A percentile compares a stretch with the other conserved stretches of the same genome.
These are phyloP conservation scores for Bombyx mandarina DNA, from an alignment of 1,140 invertebrate genomes.

Conservation along the genomic window DNA sequence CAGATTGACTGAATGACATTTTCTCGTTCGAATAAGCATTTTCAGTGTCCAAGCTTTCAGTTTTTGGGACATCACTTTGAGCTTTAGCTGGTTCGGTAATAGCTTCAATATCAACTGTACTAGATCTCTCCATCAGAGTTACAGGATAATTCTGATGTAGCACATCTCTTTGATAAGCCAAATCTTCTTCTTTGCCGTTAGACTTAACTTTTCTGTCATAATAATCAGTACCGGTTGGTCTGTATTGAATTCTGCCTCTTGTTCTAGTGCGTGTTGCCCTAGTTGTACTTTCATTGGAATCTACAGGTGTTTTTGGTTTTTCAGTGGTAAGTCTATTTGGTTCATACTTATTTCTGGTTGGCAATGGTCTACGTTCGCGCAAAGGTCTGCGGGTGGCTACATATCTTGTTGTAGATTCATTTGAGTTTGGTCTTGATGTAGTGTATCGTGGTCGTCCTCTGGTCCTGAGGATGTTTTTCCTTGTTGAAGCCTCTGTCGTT, in stretches of 20 bases:
- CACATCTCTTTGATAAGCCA: conserved; percentile 74
- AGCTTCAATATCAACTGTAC: conserved; percentile 59
- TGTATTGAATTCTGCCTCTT: conserved; percentile 58
- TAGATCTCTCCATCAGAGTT: conserved; percentile 60
- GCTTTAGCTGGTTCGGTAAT: conserved; percentile 52
- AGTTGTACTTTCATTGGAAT: conserved; percentile 45
- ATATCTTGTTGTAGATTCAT: conserved; percentile 45
- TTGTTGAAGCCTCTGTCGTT: conserved; percentile 47
- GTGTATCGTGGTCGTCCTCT: conserved; percentile 58
- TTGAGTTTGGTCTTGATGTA: conserved; percentile 41
- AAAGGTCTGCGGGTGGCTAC: conserved; percentile 59
- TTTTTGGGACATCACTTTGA: conserved; percentile 23
- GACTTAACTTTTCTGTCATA: conserved; percentile 48
- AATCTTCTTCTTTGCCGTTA: conserved; percentile 44
- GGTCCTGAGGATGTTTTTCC: conserved; percentile 51
- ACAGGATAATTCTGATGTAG: conserved; percentile 75
- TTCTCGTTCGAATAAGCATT: conserved; percentile 57
- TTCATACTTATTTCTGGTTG: conserved; percentile 52
- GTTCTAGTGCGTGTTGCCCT: conserved; percentile 43
- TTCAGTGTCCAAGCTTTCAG: conserved; percentile 44
- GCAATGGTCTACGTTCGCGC: conserved; percentile 59
- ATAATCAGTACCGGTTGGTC: conserved; percentile 37
- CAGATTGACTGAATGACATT: conserved; percentile 33
- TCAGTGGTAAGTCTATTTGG: conserved; percentile 64
- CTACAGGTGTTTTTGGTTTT: conserved; percentile 52